Evolutionary conservation across 2,113 vertebrate genomes (phyloP), one percentile per base, ranked within the genome.

Genomic region (Myrmophylax atrothorax): DNA sequence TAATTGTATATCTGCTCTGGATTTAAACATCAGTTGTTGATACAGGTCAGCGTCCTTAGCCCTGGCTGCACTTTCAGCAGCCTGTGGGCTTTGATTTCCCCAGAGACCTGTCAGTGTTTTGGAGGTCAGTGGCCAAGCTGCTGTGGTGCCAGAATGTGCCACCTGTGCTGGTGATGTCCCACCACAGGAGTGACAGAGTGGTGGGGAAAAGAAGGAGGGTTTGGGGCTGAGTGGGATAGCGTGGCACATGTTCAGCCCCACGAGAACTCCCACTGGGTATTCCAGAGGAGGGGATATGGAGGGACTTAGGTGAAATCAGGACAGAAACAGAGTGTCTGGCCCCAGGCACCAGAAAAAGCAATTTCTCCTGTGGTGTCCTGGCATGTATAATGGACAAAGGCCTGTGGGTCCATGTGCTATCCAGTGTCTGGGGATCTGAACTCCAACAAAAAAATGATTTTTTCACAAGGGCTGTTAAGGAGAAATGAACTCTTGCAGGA

Each of bases 201-300:
- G 5, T 52, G 60, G 14, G 13, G 28, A 14, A n/a, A 83, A n/a
- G 22, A 10, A 85, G 15, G 29, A 89, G 24, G 44, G 11, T 31
- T 24, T 87, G 53, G 14, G 20, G 37, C 20, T 69, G 14, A 19
- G 19, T 23, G 20, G 14, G 33, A 10, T 9, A 26, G 12, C 0
- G 0, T 28, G 24, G 40, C 37, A 16, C 1, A 0, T 16, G 40
- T n/a, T 37, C 59, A 60, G 12, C 23, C 40, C 14, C 18, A 9
- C 6, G 14, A 26, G 26, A 33, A 80, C 20, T 81, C 64, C 58
- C n/a, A 6, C 8, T 37, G 55, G 19, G 3, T 58, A 2, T 70
- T 84, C 50, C 44, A 66, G 77, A 56, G 40, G 29, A 37, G 37
- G 60, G 55, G 23, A 42, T 24, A 6, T 18, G n/a, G 31, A 37